phyloP scores from a whole-genome alignment of 2,797 vertebrate species.

The Falco columbarius region DNA sequence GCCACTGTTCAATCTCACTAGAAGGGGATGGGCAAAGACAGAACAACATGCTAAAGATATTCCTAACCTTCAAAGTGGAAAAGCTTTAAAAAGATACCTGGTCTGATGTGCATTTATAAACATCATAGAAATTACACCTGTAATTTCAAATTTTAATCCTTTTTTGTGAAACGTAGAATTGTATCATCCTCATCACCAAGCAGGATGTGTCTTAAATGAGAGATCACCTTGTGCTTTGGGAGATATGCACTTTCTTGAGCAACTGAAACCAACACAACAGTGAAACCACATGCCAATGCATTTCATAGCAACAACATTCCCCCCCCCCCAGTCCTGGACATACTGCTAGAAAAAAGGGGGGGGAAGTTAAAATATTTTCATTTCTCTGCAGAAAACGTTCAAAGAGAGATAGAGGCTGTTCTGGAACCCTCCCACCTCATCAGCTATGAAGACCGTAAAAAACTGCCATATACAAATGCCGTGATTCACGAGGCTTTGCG shows the following conservation, averaged over 20 bases:
- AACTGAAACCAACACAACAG: background rate
- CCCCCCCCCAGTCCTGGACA: background rate
- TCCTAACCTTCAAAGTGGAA: background rate
- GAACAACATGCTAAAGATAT: background rate
- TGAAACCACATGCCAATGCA: fast-evolving
- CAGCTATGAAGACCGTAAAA: slow-evolving; percentile 56
- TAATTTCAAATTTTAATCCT: background rate
- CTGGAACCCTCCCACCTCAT: slow-evolving; percentile 46
- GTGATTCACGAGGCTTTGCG: slow-evolving; percentile 64
- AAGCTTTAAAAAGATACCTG: background rate
- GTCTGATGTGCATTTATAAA: background rate
- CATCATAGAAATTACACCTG: background rate
- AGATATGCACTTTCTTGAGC: background rate
- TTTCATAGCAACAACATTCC: background rate
- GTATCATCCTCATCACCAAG: background rate
- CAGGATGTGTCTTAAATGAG: background rate
- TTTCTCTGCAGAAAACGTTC: slow-evolving; percentile 62
- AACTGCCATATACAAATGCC: slow-evolving; percentile 60
- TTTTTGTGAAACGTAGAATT: background rate
- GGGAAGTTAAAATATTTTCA: background rate
- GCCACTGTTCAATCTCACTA: background rate
- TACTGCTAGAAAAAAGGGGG: fast-evolving
- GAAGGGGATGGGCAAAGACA: background rate
- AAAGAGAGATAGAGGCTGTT: slow-evolving; percentile 57
- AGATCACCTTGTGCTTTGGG: background rate